Evolutionary conservation across 2,113 vertebrate genomes (phyloP).

Genomic region (Grantiella picta): DNA sequence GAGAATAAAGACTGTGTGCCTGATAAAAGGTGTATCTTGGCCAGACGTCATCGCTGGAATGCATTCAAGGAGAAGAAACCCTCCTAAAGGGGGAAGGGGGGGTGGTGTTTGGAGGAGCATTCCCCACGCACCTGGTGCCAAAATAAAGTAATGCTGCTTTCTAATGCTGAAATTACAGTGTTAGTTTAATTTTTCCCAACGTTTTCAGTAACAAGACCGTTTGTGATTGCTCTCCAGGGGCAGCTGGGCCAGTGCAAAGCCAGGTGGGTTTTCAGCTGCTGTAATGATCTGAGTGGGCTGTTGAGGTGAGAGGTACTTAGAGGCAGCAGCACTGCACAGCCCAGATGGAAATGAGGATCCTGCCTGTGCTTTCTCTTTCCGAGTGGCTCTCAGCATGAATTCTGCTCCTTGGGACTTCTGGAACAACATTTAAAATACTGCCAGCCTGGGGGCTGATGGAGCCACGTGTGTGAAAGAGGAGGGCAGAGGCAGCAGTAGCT

Average conservation of each 20-base stretch:
- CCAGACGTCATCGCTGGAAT: neutral
- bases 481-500: neutral
- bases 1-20: neutral
- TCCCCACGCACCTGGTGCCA: rapidly evolving
- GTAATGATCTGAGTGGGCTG: neutral
- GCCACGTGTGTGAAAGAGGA: neutral
- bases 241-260: neutral
- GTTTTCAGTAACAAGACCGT: neutral
- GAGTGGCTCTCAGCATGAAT: neutral
- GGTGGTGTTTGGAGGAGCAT: neutral
- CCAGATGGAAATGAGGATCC: neutral
- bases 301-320: neutral
- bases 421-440: no score
- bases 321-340: neutral
- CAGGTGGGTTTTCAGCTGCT: neutral
- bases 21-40: neutral
- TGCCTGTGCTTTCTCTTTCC: neutral
- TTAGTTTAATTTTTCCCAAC: neutral
- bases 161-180: neutral
- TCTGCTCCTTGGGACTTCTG: neutral
- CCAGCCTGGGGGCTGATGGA: neutral
- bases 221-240: neutral
- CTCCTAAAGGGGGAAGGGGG: neutral
- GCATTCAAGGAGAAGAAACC: neutral
- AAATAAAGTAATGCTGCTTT: neutral